Percentiles rank a stretch among this genome's conserved stretches.
phyloP scores from a whole-genome alignment of 2,797 vertebrate species.

The Argyrosomus regius region DNA sequence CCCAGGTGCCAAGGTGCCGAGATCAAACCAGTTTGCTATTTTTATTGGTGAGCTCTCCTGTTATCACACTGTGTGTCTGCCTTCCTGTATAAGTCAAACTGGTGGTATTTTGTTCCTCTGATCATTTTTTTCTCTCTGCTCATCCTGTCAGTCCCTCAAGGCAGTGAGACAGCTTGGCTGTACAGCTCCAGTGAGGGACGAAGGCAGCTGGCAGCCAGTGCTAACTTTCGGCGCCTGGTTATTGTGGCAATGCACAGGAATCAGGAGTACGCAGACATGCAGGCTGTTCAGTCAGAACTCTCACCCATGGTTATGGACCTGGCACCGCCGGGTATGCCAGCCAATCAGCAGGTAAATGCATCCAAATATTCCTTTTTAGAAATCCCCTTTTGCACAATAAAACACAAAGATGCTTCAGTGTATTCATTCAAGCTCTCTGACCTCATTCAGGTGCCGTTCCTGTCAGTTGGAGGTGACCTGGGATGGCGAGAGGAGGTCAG shows the following conservation, averaged over 20 bases:
- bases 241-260: conserved; percentile 93
- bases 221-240: conserved; percentile 91
- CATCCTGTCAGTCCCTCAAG: conserved; percentile 90
- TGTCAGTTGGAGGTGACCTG: conserved; percentile 94
- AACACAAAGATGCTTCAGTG: background rate
- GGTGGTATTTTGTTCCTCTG: conserved; percentile 9
- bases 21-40: conserved; percentile 92
- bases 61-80: background rate
- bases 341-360: conserved; percentile 90
- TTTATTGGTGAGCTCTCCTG: conserved; percentile 93
- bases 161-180: conserved; percentile 95
- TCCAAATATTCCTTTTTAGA: background rate
- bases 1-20: conserved; percentile 85
- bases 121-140: background rate
- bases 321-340: conserved; percentile 90
- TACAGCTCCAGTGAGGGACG: conserved; percentile 93
- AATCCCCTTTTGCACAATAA: background rate
- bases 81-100: background rate
- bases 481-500: conserved; percentile 90
- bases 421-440: background rate
- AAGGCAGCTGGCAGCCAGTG: conserved; percentile 90
- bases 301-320: conserved; percentile 96
- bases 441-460: conserved; percentile 90
- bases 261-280: conserved; percentile 93
- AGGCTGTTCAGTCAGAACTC: conserved; percentile 92